Evolutionary conservation across 2,113 vertebrate genomes (phyloP), one percentile per base, ranked within the genome.

Genomic region (Thunnus maccoyii): DNA sequence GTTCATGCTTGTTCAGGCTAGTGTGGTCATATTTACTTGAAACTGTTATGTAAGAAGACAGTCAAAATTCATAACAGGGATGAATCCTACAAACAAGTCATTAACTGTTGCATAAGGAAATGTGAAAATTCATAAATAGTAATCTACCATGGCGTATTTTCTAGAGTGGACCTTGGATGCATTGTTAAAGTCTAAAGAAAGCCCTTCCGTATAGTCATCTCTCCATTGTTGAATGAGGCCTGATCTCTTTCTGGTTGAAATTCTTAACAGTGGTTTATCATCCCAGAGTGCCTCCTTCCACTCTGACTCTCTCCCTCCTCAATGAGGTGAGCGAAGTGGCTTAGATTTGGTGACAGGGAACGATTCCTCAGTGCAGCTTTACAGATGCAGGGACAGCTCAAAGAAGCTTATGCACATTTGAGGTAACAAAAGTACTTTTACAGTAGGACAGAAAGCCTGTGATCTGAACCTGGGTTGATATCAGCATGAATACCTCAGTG

Each of bases 361-460:
- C 9, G 65, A 84, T 86, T 89, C 67, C 55, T 86, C 79, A 44
- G 32, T 70, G 62, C 27, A 22, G 82, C 78, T 27, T 61, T 69
- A 76, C 61, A 84, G 75, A 88, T 76, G 79, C 86, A 76, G 68
- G 81, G 81, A 84, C 82, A 66, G 76, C 86, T 93, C 72, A 85
- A 87, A 93, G 86, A 81, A 81, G 89, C 88, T 89, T 90, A 89
- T 89, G 82, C 67, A 80, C 80, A 78, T 92, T 92, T 84, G 89
- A 88, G 79, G 88, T 76, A 73, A 78, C 74, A 79, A 73, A 90
- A 85, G 80, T 66, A 80, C 75, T 82, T 85, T 52, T 50, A 80
- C 48, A 82, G 64, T 69, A 67, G 76, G 74, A 69, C 74, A 76
- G 68, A 80, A 50, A 4, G 63, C 65, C 50, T 87, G 72, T 84